phyloP scores from a whole-genome alignment of 2,113 vertebrate genomes.

The Anser brachyrhynchus region DNA sequence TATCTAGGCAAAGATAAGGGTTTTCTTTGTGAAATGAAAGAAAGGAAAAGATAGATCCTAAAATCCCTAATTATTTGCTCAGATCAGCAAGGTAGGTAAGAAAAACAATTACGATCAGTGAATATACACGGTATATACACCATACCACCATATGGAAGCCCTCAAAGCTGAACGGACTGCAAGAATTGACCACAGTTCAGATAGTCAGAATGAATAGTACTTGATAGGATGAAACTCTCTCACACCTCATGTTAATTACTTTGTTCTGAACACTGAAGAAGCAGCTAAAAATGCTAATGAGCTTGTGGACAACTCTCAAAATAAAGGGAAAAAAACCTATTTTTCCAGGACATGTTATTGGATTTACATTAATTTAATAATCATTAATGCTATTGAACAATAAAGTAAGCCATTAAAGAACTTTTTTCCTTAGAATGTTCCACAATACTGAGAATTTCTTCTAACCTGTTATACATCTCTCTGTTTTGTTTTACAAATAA shows the following conservation, averaged over 20 bases:
- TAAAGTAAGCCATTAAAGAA: background rate
- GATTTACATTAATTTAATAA: background rate
- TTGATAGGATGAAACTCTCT: background rate
- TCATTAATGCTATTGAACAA: background rate
- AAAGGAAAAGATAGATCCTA: background rate
- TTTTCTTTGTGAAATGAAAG: background rate
- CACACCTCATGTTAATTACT: background rate
- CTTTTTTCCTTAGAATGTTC: background rate
- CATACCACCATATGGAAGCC: background rate
- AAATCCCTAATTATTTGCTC: background rate
- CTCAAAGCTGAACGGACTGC: background rate
- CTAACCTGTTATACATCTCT: background rate
- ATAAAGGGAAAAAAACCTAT: background rate
- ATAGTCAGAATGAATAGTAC: background rate
- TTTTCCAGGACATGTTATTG: background rate
- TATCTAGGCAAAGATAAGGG: background rate
- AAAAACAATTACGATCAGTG: background rate
- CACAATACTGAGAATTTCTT: background rate
- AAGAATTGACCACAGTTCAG: background rate
- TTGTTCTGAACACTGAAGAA: background rate
- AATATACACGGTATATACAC: background rate
- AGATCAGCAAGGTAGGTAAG: background rate
- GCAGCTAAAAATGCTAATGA: background rate
- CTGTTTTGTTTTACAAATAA: background rate
- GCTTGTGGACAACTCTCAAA: background rate